phyloP scores from a whole-genome alignment of 2,113 vertebrate species.

The Genyomyrus donnyi region DNA sequence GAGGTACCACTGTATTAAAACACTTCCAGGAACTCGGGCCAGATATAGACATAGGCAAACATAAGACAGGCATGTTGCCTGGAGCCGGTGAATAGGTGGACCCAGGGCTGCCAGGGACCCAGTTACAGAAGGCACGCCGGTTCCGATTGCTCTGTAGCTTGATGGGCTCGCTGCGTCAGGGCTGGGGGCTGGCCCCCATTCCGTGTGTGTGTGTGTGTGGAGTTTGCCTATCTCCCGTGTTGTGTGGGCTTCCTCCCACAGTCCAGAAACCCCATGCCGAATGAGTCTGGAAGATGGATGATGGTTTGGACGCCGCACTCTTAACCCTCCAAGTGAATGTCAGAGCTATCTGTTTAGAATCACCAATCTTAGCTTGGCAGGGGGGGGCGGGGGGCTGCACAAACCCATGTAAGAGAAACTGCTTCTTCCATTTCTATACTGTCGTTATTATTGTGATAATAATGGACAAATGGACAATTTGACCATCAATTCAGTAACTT shows the following conservation, averaged over 20 bases:
- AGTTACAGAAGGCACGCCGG: not conserved
- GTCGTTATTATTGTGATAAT: not conserved
- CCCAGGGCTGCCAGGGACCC: not conserved
- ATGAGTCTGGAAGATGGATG: slow-evolving; percentile 1
- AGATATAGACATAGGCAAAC: not conserved
- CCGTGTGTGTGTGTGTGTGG: not conserved
- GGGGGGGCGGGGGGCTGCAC: not conserved
- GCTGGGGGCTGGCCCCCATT: not conserved
- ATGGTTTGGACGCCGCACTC: not conserved
- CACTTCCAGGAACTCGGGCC: not conserved
- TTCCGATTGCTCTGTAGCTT: not conserved
- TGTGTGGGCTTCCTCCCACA: not conserved
- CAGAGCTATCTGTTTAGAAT: not conserved
- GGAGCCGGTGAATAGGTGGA: not conserved
- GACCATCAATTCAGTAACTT: not conserved
- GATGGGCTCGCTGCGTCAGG: not conserved
- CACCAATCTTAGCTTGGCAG: not conserved
- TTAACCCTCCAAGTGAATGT: slow-evolving; percentile 1
- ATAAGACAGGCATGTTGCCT: not conserved
- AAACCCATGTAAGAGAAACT: not conserved
- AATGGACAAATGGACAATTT: not conserved
- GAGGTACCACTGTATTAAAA: not conserved
- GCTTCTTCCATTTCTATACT: not conserved
- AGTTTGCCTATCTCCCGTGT: not conserved
- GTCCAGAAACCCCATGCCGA: not conserved